A percentile compares a stretch with the other conserved stretches of the same genome.
These are phyloP conservation scores for Tonatia bakeri DNA, from an alignment of 2,113 vertebrate genomes.

Conservation along the genomic window DNA sequence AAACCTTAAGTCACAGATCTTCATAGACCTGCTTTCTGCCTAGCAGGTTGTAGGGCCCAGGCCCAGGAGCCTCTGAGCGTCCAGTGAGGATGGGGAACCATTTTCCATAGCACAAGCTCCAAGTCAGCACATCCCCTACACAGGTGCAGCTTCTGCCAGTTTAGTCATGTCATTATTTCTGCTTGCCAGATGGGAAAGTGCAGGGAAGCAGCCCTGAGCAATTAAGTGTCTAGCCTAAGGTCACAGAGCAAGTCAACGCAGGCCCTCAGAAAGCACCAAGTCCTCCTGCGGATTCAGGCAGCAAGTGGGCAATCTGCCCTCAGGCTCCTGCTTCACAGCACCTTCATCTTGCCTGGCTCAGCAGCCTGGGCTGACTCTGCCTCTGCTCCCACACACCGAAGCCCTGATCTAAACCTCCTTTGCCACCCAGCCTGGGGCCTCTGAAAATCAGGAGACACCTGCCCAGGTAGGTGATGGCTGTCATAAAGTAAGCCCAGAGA, in stretches of 20 bases:
- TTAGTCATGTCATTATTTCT: neutral
- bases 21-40: neutral
- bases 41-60: neutral
- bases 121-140: neutral
- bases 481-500: slow-evolving; percentile 9
- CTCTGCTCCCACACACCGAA: slow-evolving; percentile 7
- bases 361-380: neutral
- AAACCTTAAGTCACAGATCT: neutral
- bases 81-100: rapidly evolving
- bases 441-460: slow-evolving; percentile 43
- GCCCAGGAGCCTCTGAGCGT: neutral
- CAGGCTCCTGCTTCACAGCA: neutral
- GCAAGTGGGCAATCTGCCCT: slow-evolving; percentile 43
- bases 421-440: slow-evolving; percentile 47
- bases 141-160: neutral
- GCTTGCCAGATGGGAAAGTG: slow-evolving; percentile 12
- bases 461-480: slow-evolving; percentile 1
- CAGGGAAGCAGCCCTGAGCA: slow-evolving; percentile 40
- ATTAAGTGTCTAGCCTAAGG: slow-evolving; percentile 60
- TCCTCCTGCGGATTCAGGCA: slow-evolving; percentile 4
- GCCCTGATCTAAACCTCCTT: slow-evolving; percentile 53
- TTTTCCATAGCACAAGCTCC: neutral
- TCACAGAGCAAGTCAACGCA: slow-evolving; percentile 37
- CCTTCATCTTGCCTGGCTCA: slow-evolving; percentile 36
- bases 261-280: neutral